Evolutionary conservation across 2,113 vertebrate species (phyloP).

Genomic region (Prunella fulvescens): DNA sequence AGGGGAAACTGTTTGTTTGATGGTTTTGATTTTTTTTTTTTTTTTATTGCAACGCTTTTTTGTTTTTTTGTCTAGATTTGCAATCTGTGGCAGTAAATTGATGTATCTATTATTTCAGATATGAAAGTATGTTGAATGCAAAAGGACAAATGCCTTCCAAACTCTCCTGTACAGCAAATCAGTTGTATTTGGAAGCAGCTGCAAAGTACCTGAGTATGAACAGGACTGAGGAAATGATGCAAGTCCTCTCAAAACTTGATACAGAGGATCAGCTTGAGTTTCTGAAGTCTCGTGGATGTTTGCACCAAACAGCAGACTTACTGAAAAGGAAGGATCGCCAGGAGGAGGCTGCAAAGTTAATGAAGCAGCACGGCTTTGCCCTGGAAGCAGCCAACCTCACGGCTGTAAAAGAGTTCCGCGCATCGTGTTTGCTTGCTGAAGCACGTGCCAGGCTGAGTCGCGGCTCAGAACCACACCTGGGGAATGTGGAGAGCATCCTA

Average conservation of each 20-base stretch:
- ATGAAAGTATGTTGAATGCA: conserved; percentile 59
- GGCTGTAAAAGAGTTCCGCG: conserved; percentile 66
- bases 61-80: background rate
- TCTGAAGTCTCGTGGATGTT: conserved; percentile 68
- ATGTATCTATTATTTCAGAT: conserved; percentile 47
- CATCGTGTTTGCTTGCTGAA: conserved; percentile 69
- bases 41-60: background rate
- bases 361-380: conserved; percentile 74
- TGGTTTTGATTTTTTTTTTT: background rate
- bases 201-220: conserved; percentile 72
- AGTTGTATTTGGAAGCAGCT: conserved; percentile 78
- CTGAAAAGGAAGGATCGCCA: conserved; percentile 64
- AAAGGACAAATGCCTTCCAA: conserved; percentile 51
- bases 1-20: background rate
- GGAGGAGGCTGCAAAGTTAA: conserved; percentile 78
- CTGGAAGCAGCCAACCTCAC: conserved; percentile 76
- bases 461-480: background rate
- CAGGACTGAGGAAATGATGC: conserved; percentile 72
- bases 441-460: conserved; percentile 48
- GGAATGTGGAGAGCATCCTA: conserved; percentile 1
- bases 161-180: conserved; percentile 71
- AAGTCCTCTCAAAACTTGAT: conserved; percentile 73
- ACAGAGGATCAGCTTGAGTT: conserved; percentile 78
- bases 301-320: conserved; percentile 73
- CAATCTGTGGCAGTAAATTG: background rate